phyloP scores from a whole-genome alignment of 1,140 invertebrate genomes.

The Drosophila teissieri region DNA sequence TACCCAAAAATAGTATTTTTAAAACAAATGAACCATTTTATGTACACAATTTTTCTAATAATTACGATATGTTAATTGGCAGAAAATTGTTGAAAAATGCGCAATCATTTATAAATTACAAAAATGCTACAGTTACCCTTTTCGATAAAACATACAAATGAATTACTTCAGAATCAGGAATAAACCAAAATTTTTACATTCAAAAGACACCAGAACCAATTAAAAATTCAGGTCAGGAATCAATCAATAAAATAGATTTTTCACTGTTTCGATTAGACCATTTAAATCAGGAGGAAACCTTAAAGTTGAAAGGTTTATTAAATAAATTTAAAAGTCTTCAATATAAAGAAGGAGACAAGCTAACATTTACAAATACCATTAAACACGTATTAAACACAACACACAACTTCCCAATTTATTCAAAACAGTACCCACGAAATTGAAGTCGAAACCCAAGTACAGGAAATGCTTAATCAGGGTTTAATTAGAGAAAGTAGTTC shows the following conservation, averaged over 20 bases:
- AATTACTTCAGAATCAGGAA: not conserved
- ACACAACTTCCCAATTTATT: constrained; percentile 4
- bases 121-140: not conserved
- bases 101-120: not conserved
- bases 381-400: too few species aligned
- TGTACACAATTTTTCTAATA: not conserved
- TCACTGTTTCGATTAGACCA: not conserved
- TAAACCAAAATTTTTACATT: constrained; percentile 3
- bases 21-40: not conserved
- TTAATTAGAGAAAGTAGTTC: not conserved
- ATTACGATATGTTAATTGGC: not conserved
- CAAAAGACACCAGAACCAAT: constrained; percentile 8
- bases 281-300: not conserved
- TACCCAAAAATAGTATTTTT: not conserved
- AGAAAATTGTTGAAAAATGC: not conserved
- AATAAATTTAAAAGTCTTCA: constrained; percentile 2
- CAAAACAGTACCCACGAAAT: constrained; percentile 1
- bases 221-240: not conserved
- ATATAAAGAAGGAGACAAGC: not conserved
- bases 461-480: constrained; percentile 5
- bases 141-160: not conserved
- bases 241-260: constrained; percentile 1
- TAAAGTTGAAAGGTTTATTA: constrained; percentile 3
- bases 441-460: not conserved
- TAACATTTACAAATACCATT: too few species aligned